Evolutionary conservation across 2,888 invertebrate genomes (phyloP).

Genomic region (Sinodicranocentrus sp.): DNA sequence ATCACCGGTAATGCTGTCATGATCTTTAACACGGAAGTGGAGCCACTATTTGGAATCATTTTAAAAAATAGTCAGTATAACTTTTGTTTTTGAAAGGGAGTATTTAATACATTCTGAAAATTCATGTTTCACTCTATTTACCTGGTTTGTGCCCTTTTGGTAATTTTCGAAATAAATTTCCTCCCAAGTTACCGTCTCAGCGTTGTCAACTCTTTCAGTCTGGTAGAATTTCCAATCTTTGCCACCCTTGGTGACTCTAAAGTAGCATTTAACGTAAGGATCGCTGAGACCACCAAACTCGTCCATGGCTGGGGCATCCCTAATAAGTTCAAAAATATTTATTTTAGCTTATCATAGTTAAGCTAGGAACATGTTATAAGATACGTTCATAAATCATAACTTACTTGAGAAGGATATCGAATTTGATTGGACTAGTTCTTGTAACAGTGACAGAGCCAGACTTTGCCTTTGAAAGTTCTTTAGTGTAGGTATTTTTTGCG

Average conservation of each 20-base stretch:
- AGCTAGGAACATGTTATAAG: neutral
- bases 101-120: no score
- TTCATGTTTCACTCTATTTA: slow-evolving; percentile 29
- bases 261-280: slow-evolving; percentile 72
- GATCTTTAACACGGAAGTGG: slow-evolving; percentile 70
- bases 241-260: slow-evolving; percentile 68
- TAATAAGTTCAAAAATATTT: neutral
- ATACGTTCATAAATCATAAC: slow-evolving; percentile 2
- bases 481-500: slow-evolving; percentile 53
- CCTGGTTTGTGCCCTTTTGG: slow-evolving; percentile 66
- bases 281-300: slow-evolving; percentile 69
- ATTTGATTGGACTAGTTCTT: slow-evolving; percentile 68
- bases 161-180: slow-evolving; percentile 70
- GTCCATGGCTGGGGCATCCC: slow-evolving; percentile 65
- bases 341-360: no score
- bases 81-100: no score
- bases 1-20: slow-evolving; percentile 67
- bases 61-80: no score
- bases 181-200: slow-evolving; percentile 67
- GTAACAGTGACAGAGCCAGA: slow-evolving; percentile 65
- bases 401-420: slow-evolving; percentile 66
- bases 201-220: slow-evolving; percentile 62
- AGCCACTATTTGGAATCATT: no score
- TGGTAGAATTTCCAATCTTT: slow-evolving; percentile 66
- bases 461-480: slow-evolving; percentile 60